phyloP scores from a whole-genome alignment of 2,888 invertebrate genomes.

The Megamerina dolium region DNA sequence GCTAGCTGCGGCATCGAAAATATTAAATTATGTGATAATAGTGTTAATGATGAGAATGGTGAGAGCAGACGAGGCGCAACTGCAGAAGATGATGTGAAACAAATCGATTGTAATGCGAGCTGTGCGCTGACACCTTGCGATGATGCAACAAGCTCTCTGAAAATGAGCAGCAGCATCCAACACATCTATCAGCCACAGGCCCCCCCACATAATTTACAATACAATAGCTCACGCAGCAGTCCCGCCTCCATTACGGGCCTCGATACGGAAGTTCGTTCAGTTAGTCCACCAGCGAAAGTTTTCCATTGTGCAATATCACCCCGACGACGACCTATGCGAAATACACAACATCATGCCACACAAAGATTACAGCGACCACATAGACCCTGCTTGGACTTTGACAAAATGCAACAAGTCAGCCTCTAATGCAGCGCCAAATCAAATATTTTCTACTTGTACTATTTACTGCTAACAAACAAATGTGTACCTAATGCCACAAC shows the following conservation, averaged over 20 bases:
- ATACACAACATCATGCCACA: constrained; percentile 43
- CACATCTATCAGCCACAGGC: constrained; percentile 48
- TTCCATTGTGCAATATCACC: constrained; percentile 57
- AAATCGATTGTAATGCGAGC: constrained; percentile 24
- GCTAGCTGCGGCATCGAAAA: constrained; percentile 51
- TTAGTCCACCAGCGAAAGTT: constrained; percentile 52
- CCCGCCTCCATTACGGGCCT: constrained; percentile 47
- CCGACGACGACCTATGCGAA: constrained; percentile 59
- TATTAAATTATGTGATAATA: constrained; percentile 52
- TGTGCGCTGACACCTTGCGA: too few relatives aligned
- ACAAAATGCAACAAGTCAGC: constrained; percentile 92
- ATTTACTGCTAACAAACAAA: constrained; percentile 20
- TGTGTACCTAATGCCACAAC: constrained; percentile 23
- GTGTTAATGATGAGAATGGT: constrained; percentile 48
- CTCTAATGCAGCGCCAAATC: constrained; percentile 42
- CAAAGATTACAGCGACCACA: constrained; percentile 59
- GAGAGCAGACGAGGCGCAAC: constrained; percentile 28
- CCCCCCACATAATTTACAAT: constrained; percentile 47
- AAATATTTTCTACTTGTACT: constrained; percentile 18
- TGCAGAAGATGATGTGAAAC: constrained; percentile 22
- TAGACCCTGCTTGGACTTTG: constrained; percentile 89
- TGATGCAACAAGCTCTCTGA: constrained; percentile 40
- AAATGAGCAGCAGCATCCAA: constrained; percentile 47
- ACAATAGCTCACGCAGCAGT: constrained; percentile 47
- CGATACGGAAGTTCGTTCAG: constrained; percentile 49